A percentile compares a stretch with the other conserved stretches of the same genome.
Evolutionary conservation across 2,888 invertebrate species (phyloP).

Genomic region (Psococerastis gibbosa): DNA sequence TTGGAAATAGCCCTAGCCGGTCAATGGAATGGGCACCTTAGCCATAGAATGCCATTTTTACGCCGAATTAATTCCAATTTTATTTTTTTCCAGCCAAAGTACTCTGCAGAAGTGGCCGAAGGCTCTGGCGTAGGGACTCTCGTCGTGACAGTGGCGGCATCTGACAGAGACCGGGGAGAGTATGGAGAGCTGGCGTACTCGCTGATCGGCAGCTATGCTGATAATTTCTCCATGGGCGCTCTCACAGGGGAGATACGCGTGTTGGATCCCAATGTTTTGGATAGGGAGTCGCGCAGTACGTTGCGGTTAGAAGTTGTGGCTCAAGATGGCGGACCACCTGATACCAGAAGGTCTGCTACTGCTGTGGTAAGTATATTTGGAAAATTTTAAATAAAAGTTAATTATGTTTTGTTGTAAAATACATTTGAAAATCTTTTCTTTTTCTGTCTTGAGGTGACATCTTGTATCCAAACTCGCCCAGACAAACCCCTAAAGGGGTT

Average conservation of each 20-base stretch:
- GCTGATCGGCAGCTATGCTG: constrained; percentile 51
- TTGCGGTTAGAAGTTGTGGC: constrained; percentile 63
- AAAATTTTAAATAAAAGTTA: constrained; percentile 6
- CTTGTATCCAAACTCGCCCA: too few relatives aligned
- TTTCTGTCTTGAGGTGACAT: too few relatives aligned
- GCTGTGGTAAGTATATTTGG: constrained; percentile 40
- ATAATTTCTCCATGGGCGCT: constrained; percentile 52
- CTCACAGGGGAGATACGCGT: constrained; percentile 58
- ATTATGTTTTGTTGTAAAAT: too few relatives aligned
- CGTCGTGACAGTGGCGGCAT: constrained; percentile 52
- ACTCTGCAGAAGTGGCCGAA: constrained; percentile 54
- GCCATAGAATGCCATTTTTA: too few relatives aligned
- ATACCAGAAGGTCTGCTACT: constrained; percentile 46
- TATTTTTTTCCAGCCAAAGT: constrained; percentile 26
- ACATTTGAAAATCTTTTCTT: too few relatives aligned
- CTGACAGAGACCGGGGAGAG: constrained; percentile 57
- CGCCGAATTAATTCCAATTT: too few relatives aligned
- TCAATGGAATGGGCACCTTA: too few relatives aligned
- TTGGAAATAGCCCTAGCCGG: too few relatives aligned
- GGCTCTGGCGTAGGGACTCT: constrained; percentile 53
- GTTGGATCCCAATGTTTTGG: constrained; percentile 47
- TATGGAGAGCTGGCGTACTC: constrained; percentile 64
- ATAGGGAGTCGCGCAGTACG: constrained; percentile 52
- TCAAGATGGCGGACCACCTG: constrained; percentile 54
- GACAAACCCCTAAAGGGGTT: too few relatives aligned